Conservation (phyloP, 1,140 invertebrate species). For the Pseudoatta argentina region DNA sequence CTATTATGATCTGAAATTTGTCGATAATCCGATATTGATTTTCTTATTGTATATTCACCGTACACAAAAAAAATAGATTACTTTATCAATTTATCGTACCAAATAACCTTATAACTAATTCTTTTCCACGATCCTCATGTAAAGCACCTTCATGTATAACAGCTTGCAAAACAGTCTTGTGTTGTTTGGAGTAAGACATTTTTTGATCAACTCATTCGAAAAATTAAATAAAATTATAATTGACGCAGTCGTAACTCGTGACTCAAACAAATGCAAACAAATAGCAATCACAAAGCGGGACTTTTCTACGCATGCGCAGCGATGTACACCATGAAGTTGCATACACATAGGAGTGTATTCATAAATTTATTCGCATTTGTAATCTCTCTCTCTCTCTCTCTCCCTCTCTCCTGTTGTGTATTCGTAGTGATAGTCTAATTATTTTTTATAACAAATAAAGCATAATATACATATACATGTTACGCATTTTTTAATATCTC, state of each 20-base stretch:
- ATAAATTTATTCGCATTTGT: too few species aligned
- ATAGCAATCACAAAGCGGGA: background rate
- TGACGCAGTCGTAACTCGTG: background rate
- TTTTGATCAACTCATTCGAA: background rate
- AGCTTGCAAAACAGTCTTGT: constrained; percentile 65
- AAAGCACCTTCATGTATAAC: constrained; percentile 63
- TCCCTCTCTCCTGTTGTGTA: too few species aligned
- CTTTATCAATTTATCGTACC: constrained; percentile 36
- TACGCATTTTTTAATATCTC: too few species aligned
- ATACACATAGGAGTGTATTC: too few species aligned
- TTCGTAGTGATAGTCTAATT: too few species aligned
- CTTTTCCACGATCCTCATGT: constrained; percentile 28
- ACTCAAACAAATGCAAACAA: background rate
- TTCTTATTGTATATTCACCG: background rate
- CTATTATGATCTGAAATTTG: constrained; percentile 59
- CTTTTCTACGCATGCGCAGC: background rate
- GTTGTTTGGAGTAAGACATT: constrained; percentile 54
- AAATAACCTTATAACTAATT: constrained; percentile 64
- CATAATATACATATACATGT: too few species aligned
- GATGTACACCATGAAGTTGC: too few species aligned
- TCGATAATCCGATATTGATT: background rate
- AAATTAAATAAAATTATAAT: constrained; percentile 3
- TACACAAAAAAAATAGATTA: background rate
- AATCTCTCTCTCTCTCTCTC: too few species aligned
- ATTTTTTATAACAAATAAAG: too few species aligned